Conservation (phyloP, 2,797 vertebrate genomes). For the Diceros bicornis region DNA sequence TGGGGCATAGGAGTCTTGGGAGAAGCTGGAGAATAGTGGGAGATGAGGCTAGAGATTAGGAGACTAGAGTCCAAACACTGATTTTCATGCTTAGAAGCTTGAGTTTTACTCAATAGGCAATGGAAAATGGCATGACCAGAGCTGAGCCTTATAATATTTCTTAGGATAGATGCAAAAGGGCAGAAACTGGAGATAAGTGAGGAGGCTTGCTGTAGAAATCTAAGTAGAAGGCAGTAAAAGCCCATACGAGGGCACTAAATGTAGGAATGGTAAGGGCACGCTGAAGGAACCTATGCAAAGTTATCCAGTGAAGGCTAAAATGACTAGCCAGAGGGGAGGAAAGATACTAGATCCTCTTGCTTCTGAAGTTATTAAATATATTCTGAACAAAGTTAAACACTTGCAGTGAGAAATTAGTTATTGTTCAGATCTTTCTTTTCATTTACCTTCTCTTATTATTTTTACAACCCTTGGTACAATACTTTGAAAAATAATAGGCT, state of each 20-base stretch:
- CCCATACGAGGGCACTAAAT: neutral
- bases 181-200: neutral
- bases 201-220: neutral
- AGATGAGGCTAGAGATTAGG: neutral
- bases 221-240: neutral
- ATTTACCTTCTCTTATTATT: conserved; percentile 66
- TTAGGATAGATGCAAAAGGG: neutral
- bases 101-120: neutral
- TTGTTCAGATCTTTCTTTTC: conserved; percentile 59
- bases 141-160: neutral
- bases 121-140: neutral
- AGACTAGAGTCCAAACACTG: neutral
- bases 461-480: conserved; percentile 53
- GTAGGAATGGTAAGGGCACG: neutral
- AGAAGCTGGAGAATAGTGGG: neutral
- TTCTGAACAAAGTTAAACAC: conserved; percentile 56
- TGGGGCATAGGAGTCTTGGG: neutral
- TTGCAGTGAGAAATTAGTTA: conserved; percentile 60
- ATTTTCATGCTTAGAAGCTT: neutral
- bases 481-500: conserved; percentile 68
- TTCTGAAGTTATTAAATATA: conserved; percentile 51
- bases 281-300: neutral
- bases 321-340: neutral
- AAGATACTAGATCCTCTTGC: neutral
- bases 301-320: conserved; percentile 23